Percentiles rank a stretch among this genome's conserved stretches.
Conservation (phyloP, 2,113 vertebrate species). For the Cynopterus brachyotis region DNA sequence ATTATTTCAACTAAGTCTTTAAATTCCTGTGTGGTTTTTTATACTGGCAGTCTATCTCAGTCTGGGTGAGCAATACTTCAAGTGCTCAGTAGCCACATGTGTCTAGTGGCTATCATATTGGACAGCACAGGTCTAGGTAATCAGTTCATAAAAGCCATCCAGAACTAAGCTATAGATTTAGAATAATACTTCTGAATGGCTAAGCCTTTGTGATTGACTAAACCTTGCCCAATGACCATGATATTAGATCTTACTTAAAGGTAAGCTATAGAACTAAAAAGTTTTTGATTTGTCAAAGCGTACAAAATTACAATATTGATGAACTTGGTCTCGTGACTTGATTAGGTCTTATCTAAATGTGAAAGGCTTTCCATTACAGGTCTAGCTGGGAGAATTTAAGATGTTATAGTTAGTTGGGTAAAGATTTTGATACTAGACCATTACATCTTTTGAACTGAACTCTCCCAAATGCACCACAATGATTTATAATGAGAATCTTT, state of each 20-base stretch:
- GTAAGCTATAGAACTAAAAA: background rate
- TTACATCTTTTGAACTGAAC: background rate
- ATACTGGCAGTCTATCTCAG: background rate
- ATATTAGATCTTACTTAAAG: background rate
- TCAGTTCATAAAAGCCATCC: background rate
- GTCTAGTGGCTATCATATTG: background rate
- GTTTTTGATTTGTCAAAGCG: background rate
- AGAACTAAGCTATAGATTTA: background rate
- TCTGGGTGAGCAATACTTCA: background rate
- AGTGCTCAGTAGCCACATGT: background rate
- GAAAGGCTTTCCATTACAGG: background rate
- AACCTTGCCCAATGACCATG: background rate
- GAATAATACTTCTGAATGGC: background rate
- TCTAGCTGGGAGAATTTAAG: background rate
- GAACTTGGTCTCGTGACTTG: background rate
- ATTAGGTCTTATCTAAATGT: background rate
- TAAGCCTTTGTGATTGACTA: background rate
- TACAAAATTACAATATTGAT: background rate
- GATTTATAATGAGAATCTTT: background rate
- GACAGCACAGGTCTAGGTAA: background rate
- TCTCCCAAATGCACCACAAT: background rate
- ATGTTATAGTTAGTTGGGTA: background rate
- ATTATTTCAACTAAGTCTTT: background rate
- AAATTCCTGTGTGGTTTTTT: background rate
- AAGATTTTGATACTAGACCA: background rate